Base-by-base conservation (phyloP, 2,888 invertebrate genomes). In the Sceliomorpha sp. region DNA sequence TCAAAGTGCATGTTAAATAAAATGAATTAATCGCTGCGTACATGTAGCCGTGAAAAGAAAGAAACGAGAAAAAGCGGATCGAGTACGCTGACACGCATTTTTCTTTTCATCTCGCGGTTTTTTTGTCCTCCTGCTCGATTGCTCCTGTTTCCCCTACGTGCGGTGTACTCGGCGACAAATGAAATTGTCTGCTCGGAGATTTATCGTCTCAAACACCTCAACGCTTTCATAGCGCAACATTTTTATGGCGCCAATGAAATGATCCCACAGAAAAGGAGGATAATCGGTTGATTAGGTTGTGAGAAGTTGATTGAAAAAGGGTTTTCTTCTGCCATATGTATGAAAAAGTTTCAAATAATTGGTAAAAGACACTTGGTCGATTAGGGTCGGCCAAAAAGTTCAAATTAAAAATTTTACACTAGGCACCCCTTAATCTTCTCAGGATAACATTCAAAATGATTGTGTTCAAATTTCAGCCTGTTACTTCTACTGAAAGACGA, bases 1-100 rank as follows among this genome's bases (percentile, higher is more conserved):
- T 77, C 78, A 85, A 66, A 80, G 78, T 78, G 80, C 78, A 80
- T 72, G 75, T 78, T 81, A 83, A 78, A 85, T 84, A 75, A 85
- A 77, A 83, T 77, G 85, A 84, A 84, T 85, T 84, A 84, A 75
- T 76, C 74, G 39, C 14, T 44, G 56, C 45, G 51, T 58, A 17
- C 26, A 50, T 32, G 47, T 2, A 26, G 6, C n/a, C 27, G 29
- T 47, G 17, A 10, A 24, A 32, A 7, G 15, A 56, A 20, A 15
- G 20, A 10, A 48, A 12, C 8, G n/a, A 42, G 14, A 27, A 13
- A 29, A 7, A 24, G 13, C 26, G 36, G 9, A n/a, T 17, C 12
- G 47, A 24, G 24, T 26, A 8, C 10, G 15, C 34, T 20, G 34
- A 32, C 48, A 36, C 45, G 20, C 59, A 53, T 40, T 47, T 47